phyloP scores from a whole-genome alignment of 2,888 invertebrate genomes.

The Hydroisotoma schaefferi region DNA sequence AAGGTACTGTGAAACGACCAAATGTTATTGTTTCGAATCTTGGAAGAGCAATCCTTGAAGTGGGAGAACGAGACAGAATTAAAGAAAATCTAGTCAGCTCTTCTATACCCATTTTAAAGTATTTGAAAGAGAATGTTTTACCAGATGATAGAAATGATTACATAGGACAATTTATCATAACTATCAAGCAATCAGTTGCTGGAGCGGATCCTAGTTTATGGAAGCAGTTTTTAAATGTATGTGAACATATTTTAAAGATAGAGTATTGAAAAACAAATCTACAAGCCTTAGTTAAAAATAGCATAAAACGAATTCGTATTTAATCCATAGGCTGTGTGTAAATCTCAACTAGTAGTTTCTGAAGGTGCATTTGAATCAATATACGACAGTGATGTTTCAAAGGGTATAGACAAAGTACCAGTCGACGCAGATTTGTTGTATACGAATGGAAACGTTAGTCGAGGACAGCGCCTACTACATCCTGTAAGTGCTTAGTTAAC shows the following conservation, averaged over 20 bases:
- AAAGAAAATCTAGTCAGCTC: constrained; percentile 6
- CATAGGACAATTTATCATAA: constrained; percentile 25
- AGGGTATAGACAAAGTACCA: too few species aligned
- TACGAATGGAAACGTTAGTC: too few species aligned
- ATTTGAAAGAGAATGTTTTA: constrained; percentile 12
- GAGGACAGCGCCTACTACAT: too few species aligned
- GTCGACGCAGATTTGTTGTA: too few species aligned
- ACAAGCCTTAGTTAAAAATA: too few species aligned
- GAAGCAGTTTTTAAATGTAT: not conserved
- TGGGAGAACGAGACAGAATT: constrained; percentile 1
- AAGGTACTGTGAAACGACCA: constrained; percentile 16
- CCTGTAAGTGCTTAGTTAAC: too few species aligned
- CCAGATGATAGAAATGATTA: constrained; percentile 25
- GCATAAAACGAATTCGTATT: too few species aligned
- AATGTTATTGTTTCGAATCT: constrained; percentile 13
- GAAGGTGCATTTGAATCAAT: too few species aligned
- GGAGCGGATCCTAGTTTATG: constrained; percentile 14
- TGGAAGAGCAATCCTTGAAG: constrained; percentile 1
- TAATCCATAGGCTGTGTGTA: too few species aligned
- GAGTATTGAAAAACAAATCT: too few species aligned
- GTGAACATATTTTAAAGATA: not conserved
- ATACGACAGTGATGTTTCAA: too few species aligned
- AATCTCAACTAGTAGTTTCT: not conserved
- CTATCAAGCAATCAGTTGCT: constrained; percentile 16
- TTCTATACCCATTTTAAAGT: constrained; percentile 17